Base-by-base conservation (phyloP, 1,140 invertebrate species). In the Pogonus chalceus region DNA sequence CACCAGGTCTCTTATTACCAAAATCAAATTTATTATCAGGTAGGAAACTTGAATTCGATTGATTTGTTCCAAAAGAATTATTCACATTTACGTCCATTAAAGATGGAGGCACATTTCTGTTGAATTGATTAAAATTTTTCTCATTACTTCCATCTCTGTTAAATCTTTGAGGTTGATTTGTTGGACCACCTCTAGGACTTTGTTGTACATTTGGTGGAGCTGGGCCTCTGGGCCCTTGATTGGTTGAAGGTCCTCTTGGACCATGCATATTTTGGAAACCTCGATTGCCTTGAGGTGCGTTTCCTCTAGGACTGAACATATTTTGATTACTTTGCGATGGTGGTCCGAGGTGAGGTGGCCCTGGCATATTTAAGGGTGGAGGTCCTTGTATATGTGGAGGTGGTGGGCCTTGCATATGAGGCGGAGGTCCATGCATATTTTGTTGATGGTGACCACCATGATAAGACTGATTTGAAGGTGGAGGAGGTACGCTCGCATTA, bases 391-490 rank as follows among this genome's bases (percentile, higher is more conserved):
- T n/a, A n/a, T n/a, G n/a, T n/a, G n/a, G n/a, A n/a, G 37, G 23
- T 16, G 20, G 46, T 23, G 18, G 12, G 2, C 10, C 26, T 10
- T 18, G 16, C 21, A 9, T 21, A 24, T 16, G 26, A 4, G 39
- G 12, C n/a, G 20, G 24, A 49, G 35, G 48, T 18, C 49, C 43
- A 54, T 49, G 52, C 55, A 59, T 56, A 26, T 21, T 50, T 21
- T 10, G 23, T 35, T 59, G 52, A 53, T 52, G 14, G 7, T 58
- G 39, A 12, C 37, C 26, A n/a, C 23, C 39, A 23, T 56, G 51
- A 12, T 37, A 22, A 16, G 49, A 58, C 18, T 59, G 26, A 47
- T 52, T 56, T 55, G 57, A 56, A 47, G 51, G 39, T 12, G 52
- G 20, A n/a, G 48, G 18, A 50, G 39, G 50, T 39, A 52, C 52